Evolutionary conservation across 2,113 vertebrate genomes (phyloP).

Genomic region (Pogona vitticeps): DNA sequence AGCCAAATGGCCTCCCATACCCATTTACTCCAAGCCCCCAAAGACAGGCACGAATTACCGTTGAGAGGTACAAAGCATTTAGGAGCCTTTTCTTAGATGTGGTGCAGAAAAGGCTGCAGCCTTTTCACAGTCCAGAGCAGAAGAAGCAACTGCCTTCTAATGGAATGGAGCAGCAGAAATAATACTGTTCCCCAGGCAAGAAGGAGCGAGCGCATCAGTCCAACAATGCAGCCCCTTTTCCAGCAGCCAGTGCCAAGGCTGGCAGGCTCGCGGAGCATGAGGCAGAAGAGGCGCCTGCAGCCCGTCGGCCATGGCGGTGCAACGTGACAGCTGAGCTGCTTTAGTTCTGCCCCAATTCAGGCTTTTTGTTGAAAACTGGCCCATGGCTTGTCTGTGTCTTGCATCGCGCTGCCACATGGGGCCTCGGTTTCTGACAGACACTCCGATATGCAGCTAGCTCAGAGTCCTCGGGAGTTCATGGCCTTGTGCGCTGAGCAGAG

Average conservation of each 20-base stretch:
- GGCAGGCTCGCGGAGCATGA: constrained; percentile 53
- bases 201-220: constrained; percentile 54
- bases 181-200: constrained; percentile 57
- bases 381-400: constrained; percentile 48
- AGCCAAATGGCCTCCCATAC: constrained; percentile 41
- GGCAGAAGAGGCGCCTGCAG: constrained; percentile 57
- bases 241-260: constrained; percentile 52
- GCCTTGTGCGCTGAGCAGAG: background rate
- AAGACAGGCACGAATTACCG: background rate
- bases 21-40: constrained; percentile 24
- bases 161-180: constrained; percentile 54
- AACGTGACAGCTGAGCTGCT: constrained; percentile 64
- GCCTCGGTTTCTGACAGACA: constrained; percentile 43
- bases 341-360: constrained; percentile 71
- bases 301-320: constrained; percentile 50
- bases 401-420: constrained; percentile 37
- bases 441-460: constrained; percentile 23
- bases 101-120: background rate
- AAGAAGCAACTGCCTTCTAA: constrained; percentile 44
- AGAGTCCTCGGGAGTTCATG: background rate
- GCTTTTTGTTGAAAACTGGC: constrained; percentile 52
- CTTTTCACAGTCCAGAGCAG: constrained; percentile 21
- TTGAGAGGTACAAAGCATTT: constrained; percentile 21
- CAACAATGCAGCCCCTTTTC: constrained; percentile 58
- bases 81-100: constrained; percentile 23